Base-by-base conservation (phyloP, 1,140 invertebrate species). In the Zaprionus nigranus region DNA sequence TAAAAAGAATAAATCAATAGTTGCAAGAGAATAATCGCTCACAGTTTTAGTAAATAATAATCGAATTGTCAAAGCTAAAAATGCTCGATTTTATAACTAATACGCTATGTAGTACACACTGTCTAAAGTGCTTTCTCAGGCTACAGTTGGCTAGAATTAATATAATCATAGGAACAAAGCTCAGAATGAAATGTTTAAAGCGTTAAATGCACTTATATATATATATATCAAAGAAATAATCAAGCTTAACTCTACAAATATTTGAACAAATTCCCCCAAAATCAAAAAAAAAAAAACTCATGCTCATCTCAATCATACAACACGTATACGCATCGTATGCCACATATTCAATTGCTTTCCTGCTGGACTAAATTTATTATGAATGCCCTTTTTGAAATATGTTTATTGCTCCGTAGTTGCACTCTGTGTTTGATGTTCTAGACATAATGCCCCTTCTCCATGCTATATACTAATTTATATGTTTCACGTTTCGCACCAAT, bases 401-500 rank as follows among this genome's bases (percentile, higher is more conserved):
- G 58, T 43, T 49, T 43, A 26, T 56, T 38, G 53, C 34, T 62
- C 36, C 62, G 69, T 65, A 70, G 69, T 36, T 71, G 61, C 51
- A 51, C 59, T 17, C 2, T 17, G n/a, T 17, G 4, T 22, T 9
- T 15, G 30, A 43, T 13, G 59, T 54, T 51, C 30, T 53, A 28
- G 2, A 61, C 12, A 13, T 49, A 11, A 15, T 2, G 3, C 15
- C 15, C 17, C 17, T 13, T 13, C 46, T 24, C 1, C 22, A 28
- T 51, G 72, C 86, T 68, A 34, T 11, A 68, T 75, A 64, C 65
- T 90, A 90, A 90, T 85, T 86, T n/a, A 17, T 20, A 22, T 57
- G 51, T 80, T 75, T 91, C 46, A 26, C 79, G 68, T 82, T 71
- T 79, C 73, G 38, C 58, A 30, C 12, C 17, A 20, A 46, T 34